phyloP scores from a whole-genome alignment of 1,140 invertebrate species.

The Myzus persicae region DNA sequence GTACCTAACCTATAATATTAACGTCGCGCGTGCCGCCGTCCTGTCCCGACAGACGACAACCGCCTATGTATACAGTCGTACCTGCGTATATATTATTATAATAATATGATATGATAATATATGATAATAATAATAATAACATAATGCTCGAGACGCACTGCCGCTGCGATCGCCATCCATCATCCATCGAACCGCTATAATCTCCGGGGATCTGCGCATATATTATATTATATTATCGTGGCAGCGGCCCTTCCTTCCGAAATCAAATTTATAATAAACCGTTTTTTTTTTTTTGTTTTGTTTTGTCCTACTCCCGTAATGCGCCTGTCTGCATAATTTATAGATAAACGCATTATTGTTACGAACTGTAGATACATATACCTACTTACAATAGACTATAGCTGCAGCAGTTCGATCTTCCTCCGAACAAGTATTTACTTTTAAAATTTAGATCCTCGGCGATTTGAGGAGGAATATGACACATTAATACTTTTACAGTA shows the following conservation, averaged over 20 bases:
- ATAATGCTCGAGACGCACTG: neutral
- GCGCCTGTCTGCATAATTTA: neutral
- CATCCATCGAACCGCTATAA: neutral
- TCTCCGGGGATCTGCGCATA: constrained; percentile 21
- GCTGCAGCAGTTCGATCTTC: neutral
- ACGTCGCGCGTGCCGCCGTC: neutral
- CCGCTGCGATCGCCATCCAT: constrained; percentile 25
- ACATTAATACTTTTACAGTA: neutral
- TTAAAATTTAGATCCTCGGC: too few relatives aligned
- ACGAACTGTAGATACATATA: neutral
- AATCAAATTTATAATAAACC: neutral
- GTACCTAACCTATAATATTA: neutral
- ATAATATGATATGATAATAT: neutral
- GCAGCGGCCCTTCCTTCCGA: neutral
- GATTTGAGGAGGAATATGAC: too few relatives aligned
- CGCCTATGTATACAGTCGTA: neutral
- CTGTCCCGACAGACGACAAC: neutral
- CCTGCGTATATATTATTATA: neutral
- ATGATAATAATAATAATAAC: neutral
- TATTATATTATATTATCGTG: neutral
- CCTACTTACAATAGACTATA: neutral
- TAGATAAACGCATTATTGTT: neutral
- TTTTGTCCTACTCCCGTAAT: neutral
- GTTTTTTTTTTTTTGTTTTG: neutral
- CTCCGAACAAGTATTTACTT: neutral